These are phyloP conservation scores for Anastatus disparis DNA, from an alignment of 1,140 invertebrate species.

Conservation along the genomic window DNA sequence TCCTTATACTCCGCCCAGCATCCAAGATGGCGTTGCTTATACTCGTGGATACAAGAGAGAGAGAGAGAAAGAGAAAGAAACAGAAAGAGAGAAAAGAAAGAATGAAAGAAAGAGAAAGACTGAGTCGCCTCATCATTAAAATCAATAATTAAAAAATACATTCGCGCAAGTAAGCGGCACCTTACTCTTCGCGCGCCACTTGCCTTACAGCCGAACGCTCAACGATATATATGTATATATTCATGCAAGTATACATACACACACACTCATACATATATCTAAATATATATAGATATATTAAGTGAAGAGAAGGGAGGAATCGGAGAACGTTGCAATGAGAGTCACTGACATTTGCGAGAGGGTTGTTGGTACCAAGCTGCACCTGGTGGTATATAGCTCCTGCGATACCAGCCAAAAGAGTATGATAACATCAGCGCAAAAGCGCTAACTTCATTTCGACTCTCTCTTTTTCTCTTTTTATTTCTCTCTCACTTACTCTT, in stretches of 20 bases:
- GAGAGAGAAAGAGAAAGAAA: no score
- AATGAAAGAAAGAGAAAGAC: no score
- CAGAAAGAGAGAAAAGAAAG: no score
- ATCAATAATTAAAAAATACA: conserved; percentile 70
- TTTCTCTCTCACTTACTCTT: no score
- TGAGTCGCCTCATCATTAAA: conserved; percentile 65
- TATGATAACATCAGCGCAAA: neutral
- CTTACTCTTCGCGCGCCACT: neutral
- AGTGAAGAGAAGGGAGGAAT: neutral
- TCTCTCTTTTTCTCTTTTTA: no score
- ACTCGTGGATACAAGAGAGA: no score
- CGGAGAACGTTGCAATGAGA: conserved; percentile 3
- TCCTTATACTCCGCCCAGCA: conserved; percentile 67
- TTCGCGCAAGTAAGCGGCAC: conserved; percentile 44
- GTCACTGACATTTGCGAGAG: neutral
- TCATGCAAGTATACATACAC: no score
- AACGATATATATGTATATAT: no score
- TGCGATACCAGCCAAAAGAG: neutral
- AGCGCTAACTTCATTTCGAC: neutral
- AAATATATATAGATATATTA: no score
- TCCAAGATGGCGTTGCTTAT: conserved; percentile 67
- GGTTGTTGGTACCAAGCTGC: neutral
- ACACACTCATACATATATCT: no score
- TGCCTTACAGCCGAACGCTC: no score
- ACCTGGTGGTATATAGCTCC: neutral